phyloP scores from a whole-genome alignment of 2,113 vertebrate genomes.

The Hemibagrus wyckioides region DNA sequence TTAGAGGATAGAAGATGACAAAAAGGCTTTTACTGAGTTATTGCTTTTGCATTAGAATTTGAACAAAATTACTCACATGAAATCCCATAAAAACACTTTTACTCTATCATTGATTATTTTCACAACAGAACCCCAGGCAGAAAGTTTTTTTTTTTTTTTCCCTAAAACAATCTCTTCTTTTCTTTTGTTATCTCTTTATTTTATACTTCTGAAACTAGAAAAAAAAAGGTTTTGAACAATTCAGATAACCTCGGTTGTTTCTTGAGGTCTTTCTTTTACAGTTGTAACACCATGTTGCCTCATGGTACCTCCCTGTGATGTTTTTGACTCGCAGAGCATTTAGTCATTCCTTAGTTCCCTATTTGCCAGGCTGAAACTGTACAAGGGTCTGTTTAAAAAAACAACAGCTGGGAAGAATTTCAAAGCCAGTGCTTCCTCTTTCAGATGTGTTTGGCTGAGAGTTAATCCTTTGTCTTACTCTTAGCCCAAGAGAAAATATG shows the following conservation, averaged over 20 bases:
- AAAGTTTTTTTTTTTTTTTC: slow-evolving; percentile 8
- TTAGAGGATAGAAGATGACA: neutral
- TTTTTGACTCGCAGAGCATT: slow-evolving; percentile 38
- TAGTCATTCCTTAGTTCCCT: slow-evolving; percentile 32
- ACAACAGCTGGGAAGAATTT: slow-evolving; percentile 31
- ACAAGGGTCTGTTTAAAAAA: slow-evolving; percentile 17
- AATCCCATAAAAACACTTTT: neutral
- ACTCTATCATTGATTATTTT: neutral
- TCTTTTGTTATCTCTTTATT: neutral
- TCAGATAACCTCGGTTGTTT: slow-evolving; percentile 13
- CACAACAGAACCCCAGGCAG: neutral
- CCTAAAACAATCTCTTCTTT: neutral
- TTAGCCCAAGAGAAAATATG: slow-evolving; percentile 33
- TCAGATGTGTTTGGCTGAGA: slow-evolving; percentile 12
- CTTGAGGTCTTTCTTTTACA: slow-evolving; percentile 10
- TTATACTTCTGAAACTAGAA: neutral
- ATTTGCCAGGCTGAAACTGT: slow-evolving; percentile 23
- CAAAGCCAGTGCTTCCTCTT: slow-evolving; percentile 38
- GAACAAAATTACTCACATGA: slow-evolving; percentile 3
- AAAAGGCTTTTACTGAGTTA: neutral
- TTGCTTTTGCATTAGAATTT: slow-evolving; percentile 2
- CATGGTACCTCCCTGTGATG: slow-evolving; percentile 56
- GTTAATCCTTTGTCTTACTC: slow-evolving; percentile 31
- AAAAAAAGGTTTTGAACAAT: neutral
- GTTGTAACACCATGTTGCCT: slow-evolving; percentile 58